phyloP scores from a whole-genome alignment of 2,888 invertebrate species.

The Camptogramma bilineatum region DNA sequence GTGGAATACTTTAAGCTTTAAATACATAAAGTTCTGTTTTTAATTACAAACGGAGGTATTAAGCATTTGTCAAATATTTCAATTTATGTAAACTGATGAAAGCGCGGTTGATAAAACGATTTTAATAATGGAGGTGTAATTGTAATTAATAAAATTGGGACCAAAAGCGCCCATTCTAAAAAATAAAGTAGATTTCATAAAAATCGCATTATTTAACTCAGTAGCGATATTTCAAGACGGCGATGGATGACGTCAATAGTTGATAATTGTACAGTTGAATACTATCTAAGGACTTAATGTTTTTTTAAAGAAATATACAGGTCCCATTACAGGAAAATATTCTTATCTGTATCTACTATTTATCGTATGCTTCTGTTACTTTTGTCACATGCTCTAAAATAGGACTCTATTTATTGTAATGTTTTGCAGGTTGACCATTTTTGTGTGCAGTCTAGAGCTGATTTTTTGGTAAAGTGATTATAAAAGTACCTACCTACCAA shows the following conservation, averaged over 20 bases:
- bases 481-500: no score
- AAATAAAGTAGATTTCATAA: not conserved
- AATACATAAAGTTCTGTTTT: not conserved
- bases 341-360: constrained; percentile 37
- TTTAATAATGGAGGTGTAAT: constrained; percentile 6
- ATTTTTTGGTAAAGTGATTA: no score
- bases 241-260: not conserved
- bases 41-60: not conserved
- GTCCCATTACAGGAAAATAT: constrained; percentile 54
- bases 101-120: constrained; percentile 3
- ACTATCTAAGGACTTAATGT: not conserved
- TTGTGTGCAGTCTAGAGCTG: no score
- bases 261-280: not conserved
- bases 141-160: constrained; percentile 27
- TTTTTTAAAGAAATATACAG: constrained; percentile 27
- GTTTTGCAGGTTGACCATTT: not conserved
- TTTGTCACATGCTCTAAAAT: not conserved
- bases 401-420: not conserved
- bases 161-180: constrained; percentile 32
- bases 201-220: not conserved
- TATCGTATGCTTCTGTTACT: not conserved
- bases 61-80: not conserved
- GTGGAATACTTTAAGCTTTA: constrained; percentile 9
- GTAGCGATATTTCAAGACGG: not conserved
- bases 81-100: not conserved